Percentiles rank a stretch among this genome's conserved stretches.
Conservation (phyloP, 2,797 vertebrate genomes). For the Bovichtus variegatus region DNA sequence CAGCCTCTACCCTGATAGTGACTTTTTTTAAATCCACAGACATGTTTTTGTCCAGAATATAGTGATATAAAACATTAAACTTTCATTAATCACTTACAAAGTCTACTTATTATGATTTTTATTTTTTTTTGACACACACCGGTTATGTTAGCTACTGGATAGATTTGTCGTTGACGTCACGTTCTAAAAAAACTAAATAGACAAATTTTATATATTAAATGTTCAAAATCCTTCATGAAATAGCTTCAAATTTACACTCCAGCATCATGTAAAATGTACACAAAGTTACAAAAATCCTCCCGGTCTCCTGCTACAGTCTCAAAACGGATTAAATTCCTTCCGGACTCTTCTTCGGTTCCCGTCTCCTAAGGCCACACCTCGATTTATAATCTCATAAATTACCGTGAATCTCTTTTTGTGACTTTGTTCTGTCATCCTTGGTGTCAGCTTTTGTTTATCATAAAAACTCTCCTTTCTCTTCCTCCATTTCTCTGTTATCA, state of each 20-base stretch:
- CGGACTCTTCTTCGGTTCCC: slow-evolving; percentile 26
- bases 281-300: slow-evolving; percentile 81
- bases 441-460: slow-evolving; percentile 39
- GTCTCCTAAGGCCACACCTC: slow-evolving; percentile 66
- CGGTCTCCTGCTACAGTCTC: slow-evolving; percentile 65
- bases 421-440: slow-evolving; percentile 65
- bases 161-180: slow-evolving; percentile 72
- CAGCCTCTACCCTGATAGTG: slow-evolving; percentile 71
- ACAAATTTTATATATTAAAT: slow-evolving; percentile 89
- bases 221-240: slow-evolving; percentile 88
- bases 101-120: slow-evolving; percentile 63
- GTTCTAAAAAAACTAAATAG: slow-evolving; percentile 86
- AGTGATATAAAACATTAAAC: slow-evolving; percentile 81
- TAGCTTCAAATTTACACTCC: slow-evolving; percentile 85
- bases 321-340: slow-evolving; percentile 17
- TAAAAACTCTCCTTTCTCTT: background rate
- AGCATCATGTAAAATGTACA: slow-evolving; percentile 84
- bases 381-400: slow-evolving; percentile 49
- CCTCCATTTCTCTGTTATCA: background rate
- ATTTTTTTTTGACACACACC: slow-evolving; percentile 65
- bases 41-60: slow-evolving; percentile 73
- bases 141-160: slow-evolving; percentile 81
- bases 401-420: slow-evolving; percentile 58
- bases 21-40: slow-evolving; percentile 64
- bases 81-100: slow-evolving; percentile 80